These are phyloP conservation scores for Manacus vitellinus DNA, from an alignment of 2,113 vertebrate species.

Conservation along the genomic window DNA sequence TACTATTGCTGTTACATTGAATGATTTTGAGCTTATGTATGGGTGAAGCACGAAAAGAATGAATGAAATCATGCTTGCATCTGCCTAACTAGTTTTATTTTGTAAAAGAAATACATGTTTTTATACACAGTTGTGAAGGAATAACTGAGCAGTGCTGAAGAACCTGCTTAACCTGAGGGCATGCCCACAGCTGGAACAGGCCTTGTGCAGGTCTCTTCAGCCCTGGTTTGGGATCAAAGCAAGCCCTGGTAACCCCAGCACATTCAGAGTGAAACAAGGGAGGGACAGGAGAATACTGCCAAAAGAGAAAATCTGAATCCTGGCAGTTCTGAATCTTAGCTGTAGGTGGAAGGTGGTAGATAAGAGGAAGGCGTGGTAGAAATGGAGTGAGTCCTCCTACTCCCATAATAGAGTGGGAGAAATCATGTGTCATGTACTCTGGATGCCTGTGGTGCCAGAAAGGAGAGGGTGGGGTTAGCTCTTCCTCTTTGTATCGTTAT, in stretches of 20 bases:
- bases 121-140: neutral
- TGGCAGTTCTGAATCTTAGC: neutral
- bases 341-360: conserved; percentile 55
- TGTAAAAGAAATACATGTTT: neutral
- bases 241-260: neutral
- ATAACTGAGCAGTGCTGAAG: neutral
- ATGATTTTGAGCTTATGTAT: neutral
- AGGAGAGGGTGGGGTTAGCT: neutral
- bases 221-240: neutral
- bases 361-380: conserved; percentile 27
- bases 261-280: neutral
- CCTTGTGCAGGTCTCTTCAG: neutral
- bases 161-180: neutral
- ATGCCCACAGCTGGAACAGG: neutral
- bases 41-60: neutral
- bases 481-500: neutral
- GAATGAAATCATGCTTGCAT: neutral
- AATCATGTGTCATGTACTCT: neutral
- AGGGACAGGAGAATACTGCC: neutral
- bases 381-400: conserved; percentile 27
- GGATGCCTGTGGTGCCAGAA: neutral
- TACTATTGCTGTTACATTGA: neutral
- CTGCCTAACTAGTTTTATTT: neutral
- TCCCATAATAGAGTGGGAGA: neutral
- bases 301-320: conserved; percentile 5